Evolutionary conservation across 2,797 vertebrate genomes (phyloP).

Genomic region (Anas capensis): DNA sequence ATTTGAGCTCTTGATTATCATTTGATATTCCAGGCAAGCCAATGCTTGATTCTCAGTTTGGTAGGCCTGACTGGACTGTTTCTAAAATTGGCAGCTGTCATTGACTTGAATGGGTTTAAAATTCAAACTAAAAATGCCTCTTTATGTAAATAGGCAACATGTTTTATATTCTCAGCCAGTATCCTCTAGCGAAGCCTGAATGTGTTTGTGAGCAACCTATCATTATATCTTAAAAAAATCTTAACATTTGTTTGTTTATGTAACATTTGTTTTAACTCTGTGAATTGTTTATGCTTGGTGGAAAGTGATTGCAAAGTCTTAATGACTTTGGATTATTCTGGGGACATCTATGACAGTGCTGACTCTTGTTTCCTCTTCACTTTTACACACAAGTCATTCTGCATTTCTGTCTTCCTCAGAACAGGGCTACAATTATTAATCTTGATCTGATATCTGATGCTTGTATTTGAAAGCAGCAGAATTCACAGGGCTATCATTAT

Average conservation of each 20-base stretch:
- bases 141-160: slow-evolving; percentile 39
- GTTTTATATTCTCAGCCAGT: slow-evolving; percentile 38
- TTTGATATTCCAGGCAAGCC: background rate
- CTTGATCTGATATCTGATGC: slow-evolving; percentile 10
- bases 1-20: background rate
- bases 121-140: slow-evolving; percentile 44
- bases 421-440: slow-evolving; percentile 36
- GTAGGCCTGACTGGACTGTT: slow-evolving; percentile 4
- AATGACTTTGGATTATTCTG: slow-evolving; percentile 37
- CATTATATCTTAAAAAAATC: slow-evolving; percentile 25
- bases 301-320: slow-evolving; percentile 6
- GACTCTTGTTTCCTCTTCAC: background rate
- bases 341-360: background rate
- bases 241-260: slow-evolving; percentile 66
- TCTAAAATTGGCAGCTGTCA: slow-evolving; percentile 38
- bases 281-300: slow-evolving; percentile 50
- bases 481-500: slow-evolving; percentile 16
- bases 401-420: slow-evolving; percentile 2
- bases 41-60: background rate
- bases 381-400: background rate
- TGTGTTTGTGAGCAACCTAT: slow-evolving; percentile 51
- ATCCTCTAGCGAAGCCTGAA: slow-evolving; percentile 31
- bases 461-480: slow-evolving; percentile 47
- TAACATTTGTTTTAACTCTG: slow-evolving; percentile 40
- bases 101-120: slow-evolving; percentile 43